Evolutionary conservation across 2,113 vertebrate genomes (phyloP).

Genomic region (Actenoides lindsayi): DNA sequence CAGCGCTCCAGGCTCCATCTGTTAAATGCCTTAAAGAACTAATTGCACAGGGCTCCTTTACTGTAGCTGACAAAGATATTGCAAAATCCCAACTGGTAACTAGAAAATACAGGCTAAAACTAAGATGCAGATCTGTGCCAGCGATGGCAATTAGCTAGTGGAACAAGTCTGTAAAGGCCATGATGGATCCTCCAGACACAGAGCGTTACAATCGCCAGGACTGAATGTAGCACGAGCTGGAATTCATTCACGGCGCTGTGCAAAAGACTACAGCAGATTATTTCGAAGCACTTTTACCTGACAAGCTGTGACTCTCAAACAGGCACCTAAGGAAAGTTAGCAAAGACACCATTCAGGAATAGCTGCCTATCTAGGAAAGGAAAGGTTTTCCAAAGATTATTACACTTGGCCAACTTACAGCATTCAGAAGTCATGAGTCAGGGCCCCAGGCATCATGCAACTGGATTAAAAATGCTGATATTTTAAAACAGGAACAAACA

Average conservation of each 20-base stretch:
- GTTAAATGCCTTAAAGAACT: neutral
- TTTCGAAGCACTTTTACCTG: neutral
- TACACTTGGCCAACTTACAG: conserved; percentile 8
- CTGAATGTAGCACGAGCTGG: neutral
- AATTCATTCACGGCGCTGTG: neutral
- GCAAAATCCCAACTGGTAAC: conserved; percentile 6
- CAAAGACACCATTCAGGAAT: neutral
- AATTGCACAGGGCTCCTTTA: neutral
- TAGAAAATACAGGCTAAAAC: conserved; percentile 14
- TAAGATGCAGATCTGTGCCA: neutral
- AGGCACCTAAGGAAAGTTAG: neutral
- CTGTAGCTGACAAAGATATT: neutral
- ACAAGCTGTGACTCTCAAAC: neutral
- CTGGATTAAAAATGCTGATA: neutral
- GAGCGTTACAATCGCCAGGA: neutral
- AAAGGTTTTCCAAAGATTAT: neutral
- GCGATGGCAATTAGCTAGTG: conserved; percentile 34
- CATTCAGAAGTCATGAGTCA: conserved; percentile 35
- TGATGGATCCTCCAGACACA: conserved; percentile 22
- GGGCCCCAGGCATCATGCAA: neutral
- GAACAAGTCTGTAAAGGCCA: neutral
- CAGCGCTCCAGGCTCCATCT: neutral
- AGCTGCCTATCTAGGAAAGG: conserved; percentile 36
- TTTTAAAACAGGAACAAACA: conserved; percentile 27
- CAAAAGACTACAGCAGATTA: neutral